Conservation (phyloP, 2,888 invertebrate genomes). For the Caenorhabditis afra region DNA sequence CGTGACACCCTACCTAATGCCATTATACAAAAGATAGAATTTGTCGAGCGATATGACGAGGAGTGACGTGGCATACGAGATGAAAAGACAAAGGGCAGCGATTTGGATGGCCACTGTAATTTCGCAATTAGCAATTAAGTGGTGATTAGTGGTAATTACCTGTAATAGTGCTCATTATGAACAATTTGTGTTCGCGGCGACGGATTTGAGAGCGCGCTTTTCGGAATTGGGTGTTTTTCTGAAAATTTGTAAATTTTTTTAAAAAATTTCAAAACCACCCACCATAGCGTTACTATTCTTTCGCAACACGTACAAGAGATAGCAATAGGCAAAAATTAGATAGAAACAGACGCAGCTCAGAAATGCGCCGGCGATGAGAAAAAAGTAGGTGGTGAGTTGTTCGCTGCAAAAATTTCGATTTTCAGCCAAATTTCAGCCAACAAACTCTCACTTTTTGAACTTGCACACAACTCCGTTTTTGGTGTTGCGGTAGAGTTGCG, state of each 20-base stretch:
- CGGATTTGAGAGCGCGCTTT: constrained; percentile 19
- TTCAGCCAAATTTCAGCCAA: background rate
- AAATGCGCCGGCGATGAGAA: constrained; percentile 39
- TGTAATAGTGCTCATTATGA: constrained; percentile 47
- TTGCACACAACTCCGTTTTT: constrained; percentile 42
- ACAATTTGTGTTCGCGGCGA: constrained; percentile 41
- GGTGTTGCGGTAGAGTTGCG: constrained; percentile 30
- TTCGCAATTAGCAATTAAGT: background rate
- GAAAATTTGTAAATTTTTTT: background rate
- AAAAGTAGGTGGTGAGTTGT: constrained; percentile 19
- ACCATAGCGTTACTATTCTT: constrained; percentile 38
- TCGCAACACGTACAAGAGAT: constrained; percentile 28
- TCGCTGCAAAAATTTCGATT: constrained; percentile 20
- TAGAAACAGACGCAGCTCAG: constrained; percentile 19
- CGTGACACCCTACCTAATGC: constrained; percentile 19
- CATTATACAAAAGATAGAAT: constrained; percentile 54
- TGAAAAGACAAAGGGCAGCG: constrained; percentile 43
- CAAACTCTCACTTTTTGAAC: constrained; percentile 30
- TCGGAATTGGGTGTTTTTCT: constrained; percentile 35
- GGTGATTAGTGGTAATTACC: constrained; percentile 14
- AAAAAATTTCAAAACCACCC: background rate
- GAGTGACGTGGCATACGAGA: constrained; percentile 23
- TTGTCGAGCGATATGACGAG: constrained; percentile 51
- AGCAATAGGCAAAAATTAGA: constrained; percentile 39
- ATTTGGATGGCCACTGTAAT: constrained; percentile 57